Percentiles rank a stretch among this genome's conserved stretches.
Evolutionary conservation across 2,888 invertebrate genomes (phyloP).

Genomic region (Odontocerum albicorne): DNA sequence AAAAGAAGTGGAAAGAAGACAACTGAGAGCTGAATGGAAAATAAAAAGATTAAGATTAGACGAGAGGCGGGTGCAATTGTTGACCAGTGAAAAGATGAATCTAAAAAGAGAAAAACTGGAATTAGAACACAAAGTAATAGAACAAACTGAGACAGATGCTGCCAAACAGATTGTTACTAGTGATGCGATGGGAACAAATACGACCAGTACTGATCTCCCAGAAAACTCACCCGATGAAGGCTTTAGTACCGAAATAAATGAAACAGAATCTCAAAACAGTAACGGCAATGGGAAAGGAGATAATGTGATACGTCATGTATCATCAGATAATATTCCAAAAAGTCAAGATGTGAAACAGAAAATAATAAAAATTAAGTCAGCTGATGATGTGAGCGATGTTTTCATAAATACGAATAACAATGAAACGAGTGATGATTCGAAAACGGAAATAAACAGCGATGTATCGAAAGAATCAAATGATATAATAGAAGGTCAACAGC

Average conservation of each 20-base stretch:
- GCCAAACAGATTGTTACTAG: neutral
- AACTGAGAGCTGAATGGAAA: conserved; percentile 60
- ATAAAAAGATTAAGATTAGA: conserved; percentile 53
- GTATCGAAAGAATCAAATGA: neutral
- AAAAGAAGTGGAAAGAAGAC: conserved; percentile 60
- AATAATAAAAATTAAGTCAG: neutral
- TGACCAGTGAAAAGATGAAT: conserved; percentile 57
- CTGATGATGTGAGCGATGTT: neutral
- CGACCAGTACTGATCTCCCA: neutral
- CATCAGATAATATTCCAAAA: conserved; percentile 4
- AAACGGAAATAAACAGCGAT: conserved; percentile 4
- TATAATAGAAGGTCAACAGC: neutral
- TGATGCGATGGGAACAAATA: neutral
- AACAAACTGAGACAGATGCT: conserved; percentile 23
- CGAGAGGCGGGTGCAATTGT: conserved; percentile 50
- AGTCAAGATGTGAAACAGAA: neutral
- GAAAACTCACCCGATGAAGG: neutral
- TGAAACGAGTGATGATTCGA: neutral
- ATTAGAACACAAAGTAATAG: conserved; percentile 49
- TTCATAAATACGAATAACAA: neutral
- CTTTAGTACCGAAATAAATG: neutral
- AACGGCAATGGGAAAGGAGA: neutral
- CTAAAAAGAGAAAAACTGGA: conserved; percentile 58
- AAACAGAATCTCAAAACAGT: neutral
- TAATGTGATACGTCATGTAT: neutral